phyloP scores from a whole-genome alignment of 1,140 invertebrate species.

The Maniola jurtina region DNA sequence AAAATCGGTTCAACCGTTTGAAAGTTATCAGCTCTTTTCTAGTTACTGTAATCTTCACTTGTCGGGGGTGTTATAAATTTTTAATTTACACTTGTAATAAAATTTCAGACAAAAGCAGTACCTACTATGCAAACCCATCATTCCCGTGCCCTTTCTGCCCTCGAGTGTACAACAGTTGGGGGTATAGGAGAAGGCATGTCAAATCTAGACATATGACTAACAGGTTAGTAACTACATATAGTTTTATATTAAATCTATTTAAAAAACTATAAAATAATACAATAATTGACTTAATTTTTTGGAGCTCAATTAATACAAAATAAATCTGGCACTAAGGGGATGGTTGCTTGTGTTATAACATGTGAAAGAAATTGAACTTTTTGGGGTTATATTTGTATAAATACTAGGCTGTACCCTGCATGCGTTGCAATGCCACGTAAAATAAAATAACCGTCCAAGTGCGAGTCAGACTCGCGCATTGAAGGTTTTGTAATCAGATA shows the following conservation, averaged over 20 bases:
- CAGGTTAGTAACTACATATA: constrained; percentile 43
- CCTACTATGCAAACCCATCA: constrained; percentile 75
- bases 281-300: not conserved
- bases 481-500: too few species aligned
- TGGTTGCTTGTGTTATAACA: too few species aligned
- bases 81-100: not conserved
- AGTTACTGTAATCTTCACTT: too few species aligned
- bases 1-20: too few species aligned
- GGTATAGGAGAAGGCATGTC: constrained; percentile 82
- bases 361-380: too few species aligned
- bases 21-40: too few species aligned
- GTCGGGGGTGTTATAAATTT: not conserved
- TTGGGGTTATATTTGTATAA: too few species aligned
- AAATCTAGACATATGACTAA: constrained; percentile 81
- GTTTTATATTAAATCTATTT: not conserved
- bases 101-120: constrained; percentile 64
- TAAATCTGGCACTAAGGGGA: too few species aligned
- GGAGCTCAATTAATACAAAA: not conserved
- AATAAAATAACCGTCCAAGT: too few species aligned
- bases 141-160: constrained; percentile 84
- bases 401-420: too few species aligned
- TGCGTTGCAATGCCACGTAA: too few species aligned
- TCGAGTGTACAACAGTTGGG: constrained; percentile 83
- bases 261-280: not conserved
- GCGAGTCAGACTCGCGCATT: too few species aligned